Conservation (phyloP, 2,888 invertebrate genomes). For the Dinocampus coccinellae region DNA sequence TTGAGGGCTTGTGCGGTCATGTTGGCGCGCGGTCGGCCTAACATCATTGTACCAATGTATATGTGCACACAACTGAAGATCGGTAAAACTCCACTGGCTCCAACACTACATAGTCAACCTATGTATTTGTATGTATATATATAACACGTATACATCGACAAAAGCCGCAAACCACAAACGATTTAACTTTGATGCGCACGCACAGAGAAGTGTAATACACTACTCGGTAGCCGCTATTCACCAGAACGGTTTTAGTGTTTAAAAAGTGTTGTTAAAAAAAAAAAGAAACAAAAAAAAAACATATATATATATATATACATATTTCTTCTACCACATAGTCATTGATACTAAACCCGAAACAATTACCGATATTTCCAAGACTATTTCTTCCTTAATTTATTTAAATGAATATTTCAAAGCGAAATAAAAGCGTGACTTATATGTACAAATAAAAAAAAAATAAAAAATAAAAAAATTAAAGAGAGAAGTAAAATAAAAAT, state of each 20-base stretch:
- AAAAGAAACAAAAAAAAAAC: neutral
- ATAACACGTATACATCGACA: neutral
- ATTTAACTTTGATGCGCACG: slow-evolving; percentile 15
- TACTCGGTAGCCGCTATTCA: neutral
- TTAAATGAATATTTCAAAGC: slow-evolving; percentile 15
- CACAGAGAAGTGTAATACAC: neutral
- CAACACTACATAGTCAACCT: neutral
- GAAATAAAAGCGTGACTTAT: slow-evolving; percentile 1
- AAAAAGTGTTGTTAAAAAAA: neutral
- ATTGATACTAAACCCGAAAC: slow-evolving; percentile 3
- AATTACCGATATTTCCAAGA: slow-evolving; percentile 16
- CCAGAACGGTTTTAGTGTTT: slow-evolving; percentile 2
- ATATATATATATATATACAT: neutral
- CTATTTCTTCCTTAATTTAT: slow-evolving; percentile 17
- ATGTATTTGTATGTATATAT: neutral
- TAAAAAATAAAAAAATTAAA: too few relatives aligned
- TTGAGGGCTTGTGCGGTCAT: neutral
- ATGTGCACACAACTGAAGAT: slow-evolving; percentile 14
- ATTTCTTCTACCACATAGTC: neutral
- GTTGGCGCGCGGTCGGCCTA: neutral
- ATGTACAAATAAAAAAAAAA: neutral
- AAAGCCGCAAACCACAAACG: slow-evolving; percentile 30
- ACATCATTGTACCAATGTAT: neutral
- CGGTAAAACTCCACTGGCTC: slow-evolving; percentile 28
- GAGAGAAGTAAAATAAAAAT: too few relatives aligned